These are phyloP conservation scores for Nemapogon koenigi DNA, from an alignment of 2,888 invertebrate genomes.

Conservation along the genomic window DNA sequence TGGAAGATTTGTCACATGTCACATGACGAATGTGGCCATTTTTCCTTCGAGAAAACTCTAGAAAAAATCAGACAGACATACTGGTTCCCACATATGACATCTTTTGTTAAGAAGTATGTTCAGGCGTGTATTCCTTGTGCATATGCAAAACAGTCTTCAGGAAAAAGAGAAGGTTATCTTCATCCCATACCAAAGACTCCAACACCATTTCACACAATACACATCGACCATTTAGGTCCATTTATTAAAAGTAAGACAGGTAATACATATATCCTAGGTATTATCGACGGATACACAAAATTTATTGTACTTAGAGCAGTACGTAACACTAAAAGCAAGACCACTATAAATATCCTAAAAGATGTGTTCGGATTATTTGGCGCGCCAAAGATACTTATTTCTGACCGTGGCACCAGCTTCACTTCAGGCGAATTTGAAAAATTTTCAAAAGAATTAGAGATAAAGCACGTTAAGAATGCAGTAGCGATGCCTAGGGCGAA, in stretches of 20 bases:
- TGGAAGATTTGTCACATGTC: no score
- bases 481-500: no score
- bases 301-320: constrained; percentile 12
- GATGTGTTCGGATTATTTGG: constrained; percentile 4
- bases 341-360: constrained; percentile 11
- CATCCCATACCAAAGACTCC: constrained; percentile 15
- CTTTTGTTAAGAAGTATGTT: constrained; percentile 11
- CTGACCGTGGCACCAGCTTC: no score
- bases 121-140: constrained; percentile 9
- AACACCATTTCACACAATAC: constrained; percentile 13
- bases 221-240: constrained; percentile 17
- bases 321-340: constrained; percentile 10
- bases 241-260: constrained; percentile 15
- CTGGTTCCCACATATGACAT: constrained; percentile 16
- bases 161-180: constrained; percentile 11
- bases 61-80: constrained; percentile 12
- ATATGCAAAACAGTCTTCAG: constrained; percentile 10
- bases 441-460: no score
- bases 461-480: no score
- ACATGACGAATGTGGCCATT: constrained; percentile 21
- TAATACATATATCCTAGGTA: constrained; percentile 13
- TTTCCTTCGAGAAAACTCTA: constrained; percentile 18
- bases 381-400: no score
- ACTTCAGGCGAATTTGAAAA: no score
- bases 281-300: constrained; percentile 17